phyloP scores from a whole-genome alignment of 53 echinoderm and acorn worm species.

The Stichopus horrens region DNA sequence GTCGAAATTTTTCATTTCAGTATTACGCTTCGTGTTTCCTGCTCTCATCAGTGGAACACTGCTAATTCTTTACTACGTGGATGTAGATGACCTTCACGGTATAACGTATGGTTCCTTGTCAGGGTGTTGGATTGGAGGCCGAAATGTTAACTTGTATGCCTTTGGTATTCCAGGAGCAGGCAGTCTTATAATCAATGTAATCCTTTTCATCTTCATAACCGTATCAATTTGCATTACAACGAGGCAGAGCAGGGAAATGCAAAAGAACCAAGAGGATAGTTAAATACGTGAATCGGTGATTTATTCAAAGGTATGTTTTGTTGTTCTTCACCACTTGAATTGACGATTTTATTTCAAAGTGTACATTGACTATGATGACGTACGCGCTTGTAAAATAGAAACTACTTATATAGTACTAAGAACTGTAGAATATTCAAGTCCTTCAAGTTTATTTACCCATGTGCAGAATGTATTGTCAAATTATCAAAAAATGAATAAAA shows the following conservation, averaged over 20 bases:
- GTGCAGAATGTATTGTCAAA: no score
- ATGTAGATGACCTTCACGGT: neutral
- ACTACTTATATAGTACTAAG: no score
- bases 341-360: no score
- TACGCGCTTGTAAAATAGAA: no score
- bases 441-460: no score
- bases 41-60: no score
- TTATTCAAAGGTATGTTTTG: slow-evolving; percentile 16
- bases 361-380: no score
- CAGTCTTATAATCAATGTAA: neutral
- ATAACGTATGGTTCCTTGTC: neutral
- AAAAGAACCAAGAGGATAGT: neutral
- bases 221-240: neutral
- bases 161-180: slow-evolving; percentile 22
- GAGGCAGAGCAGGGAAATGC: neutral
- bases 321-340: no score
- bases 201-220: neutral
- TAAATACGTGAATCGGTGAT: slow-evolving; percentile 9
- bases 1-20: no score
- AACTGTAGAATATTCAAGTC: no score
- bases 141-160: neutral
- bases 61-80: neutral
- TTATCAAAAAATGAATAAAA: no score
- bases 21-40: no score
- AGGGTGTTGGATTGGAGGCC: slow-evolving; percentile 20